These are phyloP conservation scores for Propithecus deckenii DNA, from an alignment of 2,797 vertebrate species.

Conservation along the genomic window DNA sequence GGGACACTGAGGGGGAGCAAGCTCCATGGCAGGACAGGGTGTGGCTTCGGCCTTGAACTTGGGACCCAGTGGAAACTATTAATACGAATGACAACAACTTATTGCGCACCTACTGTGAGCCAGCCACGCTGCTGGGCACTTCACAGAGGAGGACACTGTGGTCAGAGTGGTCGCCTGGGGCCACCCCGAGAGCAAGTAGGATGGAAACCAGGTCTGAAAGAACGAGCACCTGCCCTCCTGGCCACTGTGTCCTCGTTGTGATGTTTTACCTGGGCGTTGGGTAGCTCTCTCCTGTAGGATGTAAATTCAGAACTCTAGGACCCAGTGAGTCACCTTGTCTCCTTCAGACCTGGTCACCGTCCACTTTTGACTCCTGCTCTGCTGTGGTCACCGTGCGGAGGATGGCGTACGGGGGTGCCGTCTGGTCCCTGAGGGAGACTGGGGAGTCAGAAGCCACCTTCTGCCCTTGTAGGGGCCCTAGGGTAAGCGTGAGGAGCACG, in stretches of 20 bases:
- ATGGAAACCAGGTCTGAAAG: not conserved
- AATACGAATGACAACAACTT: not conserved
- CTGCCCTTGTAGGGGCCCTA: too few relatives aligned
- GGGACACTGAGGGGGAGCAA: accelerated
- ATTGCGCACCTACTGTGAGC: not conserved
- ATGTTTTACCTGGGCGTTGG: not conserved
- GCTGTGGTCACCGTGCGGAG: not conserved
- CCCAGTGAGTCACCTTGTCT: not conserved
- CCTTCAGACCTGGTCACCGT: too few relatives aligned
- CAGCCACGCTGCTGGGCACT: not conserved
- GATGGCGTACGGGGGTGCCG: accelerated
- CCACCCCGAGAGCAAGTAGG: not conserved
- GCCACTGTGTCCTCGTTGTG: not conserved
- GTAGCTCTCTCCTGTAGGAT: not conserved
- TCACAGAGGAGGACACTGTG: not conserved
- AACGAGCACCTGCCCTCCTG: accelerated
- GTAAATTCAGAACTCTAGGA: too few relatives aligned
- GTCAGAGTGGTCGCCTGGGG: not conserved
- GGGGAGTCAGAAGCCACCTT: too few relatives aligned
- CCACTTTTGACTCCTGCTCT: not conserved
- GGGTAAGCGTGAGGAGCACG: not conserved
- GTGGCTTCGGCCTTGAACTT: not conserved
- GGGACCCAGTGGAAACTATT: not conserved
- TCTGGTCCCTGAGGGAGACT: not conserved
- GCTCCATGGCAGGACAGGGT: not conserved